Conservation (phyloP, 2,797 vertebrate species). For the Paratrypauchen microcephalus region DNA sequence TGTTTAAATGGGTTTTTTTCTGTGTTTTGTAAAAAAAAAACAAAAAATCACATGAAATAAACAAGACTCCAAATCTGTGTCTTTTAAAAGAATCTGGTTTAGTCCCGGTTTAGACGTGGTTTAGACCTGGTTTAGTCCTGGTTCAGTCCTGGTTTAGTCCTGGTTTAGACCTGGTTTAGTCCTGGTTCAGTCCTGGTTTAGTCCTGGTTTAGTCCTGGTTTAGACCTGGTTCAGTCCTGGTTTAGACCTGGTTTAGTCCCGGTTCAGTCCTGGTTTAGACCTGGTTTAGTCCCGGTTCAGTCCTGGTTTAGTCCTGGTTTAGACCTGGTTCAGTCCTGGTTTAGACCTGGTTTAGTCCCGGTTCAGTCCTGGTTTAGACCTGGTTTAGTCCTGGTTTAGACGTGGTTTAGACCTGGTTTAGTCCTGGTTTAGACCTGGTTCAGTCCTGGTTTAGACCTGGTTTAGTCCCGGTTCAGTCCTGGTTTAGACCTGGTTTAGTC, state of each 20-base stretch:
- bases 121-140: too few relatives aligned
- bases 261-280: too few relatives aligned
- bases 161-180: too few relatives aligned
- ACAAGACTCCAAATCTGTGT: not conserved
- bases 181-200: too few relatives aligned
- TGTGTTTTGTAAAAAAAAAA: conserved; percentile 5
- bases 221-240: not conserved
- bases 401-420: not conserved
- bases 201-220: conserved; percentile 1
- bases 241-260: too few relatives aligned
- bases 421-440: not conserved
- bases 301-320: too few relatives aligned
- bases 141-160: too few relatives aligned
- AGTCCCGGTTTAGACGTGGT: too few relatives aligned
- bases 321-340: not conserved
- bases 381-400: not conserved
- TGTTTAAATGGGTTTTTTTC: not conserved
- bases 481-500: not conserved
- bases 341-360: not conserved
- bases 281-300: too few relatives aligned
- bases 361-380: not conserved
- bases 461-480: not conserved
- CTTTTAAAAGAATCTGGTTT: not conserved
- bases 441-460: too few relatives aligned
- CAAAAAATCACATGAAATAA: not conserved